Percentiles rank a stretch among this genome's conserved stretches.
These are phyloP conservation scores for Ptilorrhoa leucosticta DNA, from an alignment of 2,113 vertebrate species.

Conservation along the genomic window DNA sequence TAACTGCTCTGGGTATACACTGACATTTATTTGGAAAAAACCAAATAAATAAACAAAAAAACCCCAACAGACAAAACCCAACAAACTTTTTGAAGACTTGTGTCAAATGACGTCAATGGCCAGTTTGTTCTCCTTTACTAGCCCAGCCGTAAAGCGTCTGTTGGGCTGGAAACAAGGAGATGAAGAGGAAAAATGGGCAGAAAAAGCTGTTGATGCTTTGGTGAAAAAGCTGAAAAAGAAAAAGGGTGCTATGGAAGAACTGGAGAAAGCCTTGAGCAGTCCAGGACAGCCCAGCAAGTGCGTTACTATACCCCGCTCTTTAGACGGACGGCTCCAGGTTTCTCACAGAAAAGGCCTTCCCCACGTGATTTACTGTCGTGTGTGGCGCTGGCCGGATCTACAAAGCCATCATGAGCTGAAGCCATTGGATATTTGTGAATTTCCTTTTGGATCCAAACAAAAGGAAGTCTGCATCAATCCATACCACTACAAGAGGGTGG, in stretches of 20 bases:
- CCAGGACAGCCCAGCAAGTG: slow-evolving; percentile 98
- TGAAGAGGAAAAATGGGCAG: slow-evolving; percentile 99
- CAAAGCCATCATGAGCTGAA: slow-evolving; percentile 98
- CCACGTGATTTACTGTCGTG: slow-evolving; percentile 96
- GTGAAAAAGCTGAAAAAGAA: slow-evolving; percentile 99
- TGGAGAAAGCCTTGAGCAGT: slow-evolving; percentile 97
- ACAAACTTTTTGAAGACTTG: slow-evolving; percentile 63
- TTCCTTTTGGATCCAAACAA: slow-evolving; percentile 98
- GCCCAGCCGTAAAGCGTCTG: slow-evolving; percentile 95
- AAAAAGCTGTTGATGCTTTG: slow-evolving; percentile 95
- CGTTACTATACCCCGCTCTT: slow-evolving; percentile 94
- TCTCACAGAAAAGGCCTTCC: slow-evolving; percentile 97
- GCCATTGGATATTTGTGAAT: slow-evolving; percentile 96
- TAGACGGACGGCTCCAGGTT: slow-evolving; percentile 94
- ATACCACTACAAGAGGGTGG: slow-evolving; percentile 98
- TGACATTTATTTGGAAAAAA: slow-evolving; percentile 39
- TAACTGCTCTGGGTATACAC: background rate
- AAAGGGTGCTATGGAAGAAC: slow-evolving; percentile 97
- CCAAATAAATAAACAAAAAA: background rate
- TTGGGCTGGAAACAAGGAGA: slow-evolving; percentile 99
- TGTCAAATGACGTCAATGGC: slow-evolving; percentile 91
- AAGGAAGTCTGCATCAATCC: slow-evolving; percentile 99
- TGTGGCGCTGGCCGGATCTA: slow-evolving; percentile 98
- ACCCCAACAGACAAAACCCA: background rate
- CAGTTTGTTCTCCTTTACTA: slow-evolving; percentile 99